phyloP scores from a whole-genome alignment of 2,797 vertebrate species.

The Antrozous pallidus region DNA sequence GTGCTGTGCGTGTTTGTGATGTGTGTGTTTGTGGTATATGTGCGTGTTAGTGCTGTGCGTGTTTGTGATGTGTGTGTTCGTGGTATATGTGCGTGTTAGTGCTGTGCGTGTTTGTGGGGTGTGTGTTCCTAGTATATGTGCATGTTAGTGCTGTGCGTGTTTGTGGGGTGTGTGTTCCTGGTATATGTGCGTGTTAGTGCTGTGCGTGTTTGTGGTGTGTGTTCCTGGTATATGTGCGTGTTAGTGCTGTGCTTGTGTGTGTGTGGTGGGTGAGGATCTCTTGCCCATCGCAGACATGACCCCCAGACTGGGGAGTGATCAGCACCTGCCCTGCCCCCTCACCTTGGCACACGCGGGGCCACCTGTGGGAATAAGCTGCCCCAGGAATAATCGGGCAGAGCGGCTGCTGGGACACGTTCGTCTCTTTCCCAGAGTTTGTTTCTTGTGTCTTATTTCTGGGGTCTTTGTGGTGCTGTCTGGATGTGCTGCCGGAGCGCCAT shows the following conservation, averaged over 20 bases:
- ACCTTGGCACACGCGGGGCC: neutral
- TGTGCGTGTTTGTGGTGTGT: neutral
- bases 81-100: too few species aligned
- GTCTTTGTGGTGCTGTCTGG: neutral
- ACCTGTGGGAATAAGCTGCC: neutral
- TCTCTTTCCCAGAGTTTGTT: neutral
- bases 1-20: neutral
- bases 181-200: too few species aligned
- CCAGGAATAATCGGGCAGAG: neutral
- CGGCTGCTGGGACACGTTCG: neutral
- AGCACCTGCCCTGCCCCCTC: fast-evolving
- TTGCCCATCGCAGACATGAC: fast-evolving
- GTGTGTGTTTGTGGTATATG: too few species aligned
- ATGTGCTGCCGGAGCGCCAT: neutral
- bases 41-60: neutral
- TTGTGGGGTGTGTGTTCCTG: too few species aligned
- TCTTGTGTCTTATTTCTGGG: neutral
- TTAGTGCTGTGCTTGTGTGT: too few species aligned
- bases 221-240: too few species aligned
- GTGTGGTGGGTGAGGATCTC: neutral
- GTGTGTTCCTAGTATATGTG: too few species aligned
- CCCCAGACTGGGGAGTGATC: neutral
- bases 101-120: neutral
- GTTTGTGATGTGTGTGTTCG: too few species aligned
- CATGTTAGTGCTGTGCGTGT: neutral